Base-by-base conservation (phyloP, 2,797 vertebrate genomes). In the Menidia menidia region DNA sequence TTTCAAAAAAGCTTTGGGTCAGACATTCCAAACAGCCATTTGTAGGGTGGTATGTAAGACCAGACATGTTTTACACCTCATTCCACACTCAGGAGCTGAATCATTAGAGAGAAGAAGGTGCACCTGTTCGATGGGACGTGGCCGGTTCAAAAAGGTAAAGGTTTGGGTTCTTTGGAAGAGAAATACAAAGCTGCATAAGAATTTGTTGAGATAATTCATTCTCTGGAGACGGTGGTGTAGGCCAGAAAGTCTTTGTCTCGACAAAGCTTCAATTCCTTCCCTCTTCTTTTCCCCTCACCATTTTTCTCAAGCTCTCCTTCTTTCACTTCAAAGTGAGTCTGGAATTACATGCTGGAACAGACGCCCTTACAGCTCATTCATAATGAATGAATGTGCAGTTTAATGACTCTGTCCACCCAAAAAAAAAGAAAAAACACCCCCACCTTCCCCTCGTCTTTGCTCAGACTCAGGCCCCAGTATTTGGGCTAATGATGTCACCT, bases 401-500 rank as follows among this genome's bases (percentile, higher is more conserved):
- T 92, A 92, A 93, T 90, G 89, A 85, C 86, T 78, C 70, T 50
- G 71, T 90, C 87, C 84, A 83, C 69, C 68, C 57, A 14, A 39
- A 39, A 39, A 39, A 39, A 39, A 39, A 39, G 8, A 39, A 39
- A 56, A 73, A 67, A 77, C 73, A 64, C 68, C 72, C 71, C 56
- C 50, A 1, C 31, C 1, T 2, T 50, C 55, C 53, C 14, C 65
- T 7, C 35, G 7, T 39, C 35, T 39, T 39, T 39, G 4, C 6
- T 2, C 74, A 50, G 58, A 32, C 68, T 42, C 2, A 4, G 68
- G 60, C 57, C 75, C 84, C 82, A 79, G 70, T 80, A 89, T 76
- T 4, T 16, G 72, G 85, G 70, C 89, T 93, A 93, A 94, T 91
- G 87, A 90, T 89, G 83, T 89, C 89, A 91, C 88, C 86, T 83